Evolutionary conservation across 2,888 invertebrate species (phyloP).

Genomic region (Anorthoa munda): DNA sequence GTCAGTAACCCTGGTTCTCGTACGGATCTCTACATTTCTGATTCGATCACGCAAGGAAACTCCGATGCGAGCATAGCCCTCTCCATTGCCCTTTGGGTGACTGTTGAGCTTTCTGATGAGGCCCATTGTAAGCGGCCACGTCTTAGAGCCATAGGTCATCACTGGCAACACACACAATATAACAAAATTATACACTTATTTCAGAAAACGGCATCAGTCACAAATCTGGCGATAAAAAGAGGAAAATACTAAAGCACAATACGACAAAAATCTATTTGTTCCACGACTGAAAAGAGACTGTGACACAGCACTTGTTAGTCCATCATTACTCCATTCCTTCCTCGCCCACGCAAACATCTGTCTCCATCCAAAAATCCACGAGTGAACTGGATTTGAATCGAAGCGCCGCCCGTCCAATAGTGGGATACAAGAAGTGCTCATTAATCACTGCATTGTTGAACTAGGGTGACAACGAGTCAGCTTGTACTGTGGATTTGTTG

Average conservation of each 20-base stretch:
- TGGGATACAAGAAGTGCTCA: constrained; percentile 83
- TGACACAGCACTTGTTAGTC: constrained; percentile 31
- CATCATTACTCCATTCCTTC: constrained; percentile 37
- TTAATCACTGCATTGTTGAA: constrained; percentile 89
- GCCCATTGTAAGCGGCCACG: too few relatives aligned
- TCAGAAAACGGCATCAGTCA: background rate
- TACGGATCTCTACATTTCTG: too few relatives aligned
- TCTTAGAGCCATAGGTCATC: too few relatives aligned
- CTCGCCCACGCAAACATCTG: constrained; percentile 52
- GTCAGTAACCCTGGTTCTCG: too few relatives aligned
- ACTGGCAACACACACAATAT: background rate
- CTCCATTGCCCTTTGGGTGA: too few relatives aligned
- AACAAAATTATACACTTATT: background rate
- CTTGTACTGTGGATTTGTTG: constrained; percentile 88
- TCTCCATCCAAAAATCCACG: constrained; percentile 57
- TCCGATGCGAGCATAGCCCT: too few relatives aligned
- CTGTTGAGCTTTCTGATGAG: too few relatives aligned
- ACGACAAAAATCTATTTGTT: background rate
- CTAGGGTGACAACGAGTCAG: constrained; percentile 86
- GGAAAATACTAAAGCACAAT: too few relatives aligned
- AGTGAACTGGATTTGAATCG: constrained; percentile 65
- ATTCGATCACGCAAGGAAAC: too few relatives aligned
- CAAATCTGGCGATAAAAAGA: background rate
- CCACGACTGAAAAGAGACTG: background rate
- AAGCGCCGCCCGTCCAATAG: constrained; percentile 74